These are phyloP conservation scores for Sapajus apella DNA, from an alignment of 2,113 vertebrate species.

Conservation along the genomic window DNA sequence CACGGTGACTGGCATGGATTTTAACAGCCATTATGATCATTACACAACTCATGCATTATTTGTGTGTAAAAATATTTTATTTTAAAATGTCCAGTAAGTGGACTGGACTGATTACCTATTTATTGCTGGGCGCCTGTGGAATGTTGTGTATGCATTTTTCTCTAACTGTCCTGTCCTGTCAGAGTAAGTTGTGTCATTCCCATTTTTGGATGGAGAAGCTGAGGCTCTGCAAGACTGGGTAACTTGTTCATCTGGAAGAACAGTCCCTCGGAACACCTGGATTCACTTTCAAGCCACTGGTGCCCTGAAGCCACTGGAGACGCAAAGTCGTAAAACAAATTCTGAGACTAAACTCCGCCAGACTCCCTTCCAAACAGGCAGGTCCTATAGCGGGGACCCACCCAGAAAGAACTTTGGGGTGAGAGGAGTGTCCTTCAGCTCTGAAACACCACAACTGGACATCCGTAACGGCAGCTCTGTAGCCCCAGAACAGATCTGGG, in stretches of 20 bases:
- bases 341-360: background rate
- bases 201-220: background rate
- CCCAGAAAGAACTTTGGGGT: background rate
- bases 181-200: background rate
- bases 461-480: too few relatives aligned
- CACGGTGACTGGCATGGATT: background rate
- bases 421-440: background rate
- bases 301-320: background rate
- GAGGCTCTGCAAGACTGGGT: too few relatives aligned
- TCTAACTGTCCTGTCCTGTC: background rate
- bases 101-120: background rate
- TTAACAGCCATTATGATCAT: background rate
- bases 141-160: background rate
- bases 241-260: background rate
- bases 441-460: accelerated
- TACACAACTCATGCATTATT: background rate
- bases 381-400: too few relatives aligned
- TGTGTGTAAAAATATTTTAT: background rate
- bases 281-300: background rate
- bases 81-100: background rate
- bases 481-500: background rate
- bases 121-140: background rate
- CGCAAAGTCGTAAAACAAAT: background rate
- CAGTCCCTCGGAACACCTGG: background rate
- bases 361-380: background rate